Conservation (phyloP, 2,888 invertebrate genomes). For the Leptopilina syphax region DNA sequence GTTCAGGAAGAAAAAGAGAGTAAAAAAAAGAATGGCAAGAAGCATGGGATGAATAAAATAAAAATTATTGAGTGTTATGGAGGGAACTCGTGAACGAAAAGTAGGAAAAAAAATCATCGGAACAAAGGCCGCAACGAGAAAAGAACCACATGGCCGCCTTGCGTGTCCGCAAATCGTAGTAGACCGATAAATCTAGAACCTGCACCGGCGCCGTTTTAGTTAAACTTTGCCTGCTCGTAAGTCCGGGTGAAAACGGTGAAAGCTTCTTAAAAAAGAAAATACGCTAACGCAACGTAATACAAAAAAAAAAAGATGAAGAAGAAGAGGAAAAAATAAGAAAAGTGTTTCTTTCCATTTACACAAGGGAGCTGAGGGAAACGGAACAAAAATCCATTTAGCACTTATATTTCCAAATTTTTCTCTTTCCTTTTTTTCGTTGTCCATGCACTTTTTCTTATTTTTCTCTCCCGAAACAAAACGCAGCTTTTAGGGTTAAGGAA, state of each 20-base stretch:
- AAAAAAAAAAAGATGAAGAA: no score
- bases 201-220: slow-evolving; percentile 68
- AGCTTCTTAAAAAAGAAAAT: slow-evolving; percentile 45
- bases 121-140: slow-evolving; percentile 44
- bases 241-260: slow-evolving; percentile 48
- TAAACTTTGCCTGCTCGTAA: slow-evolving; percentile 61
- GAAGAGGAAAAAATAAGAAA: not conserved
- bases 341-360: slow-evolving; percentile 42
- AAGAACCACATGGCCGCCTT: slow-evolving; percentile 52
- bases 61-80: slow-evolving; percentile 56
- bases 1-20: not conserved
- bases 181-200: slow-evolving; percentile 71
- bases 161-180: slow-evolving; percentile 59
- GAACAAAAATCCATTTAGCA: slow-evolving; percentile 19
- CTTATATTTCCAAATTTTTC: slow-evolving; percentile 11
- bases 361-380: not conserved
- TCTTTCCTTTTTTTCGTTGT: not conserved
- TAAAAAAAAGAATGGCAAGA: not conserved
- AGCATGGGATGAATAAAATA: slow-evolving; percentile 44
- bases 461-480: no score
- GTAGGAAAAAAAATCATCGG: slow-evolving; percentile 31
- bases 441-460: no score
- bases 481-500: no score
- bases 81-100: slow-evolving; percentile 49
- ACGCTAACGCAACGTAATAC: slow-evolving; percentile 2